Percentiles rank a stretch among this genome's conserved stretches.
phyloP scores from a whole-genome alignment of 2,888 invertebrate genomes.

The Temnothorax ravouxi region DNA sequence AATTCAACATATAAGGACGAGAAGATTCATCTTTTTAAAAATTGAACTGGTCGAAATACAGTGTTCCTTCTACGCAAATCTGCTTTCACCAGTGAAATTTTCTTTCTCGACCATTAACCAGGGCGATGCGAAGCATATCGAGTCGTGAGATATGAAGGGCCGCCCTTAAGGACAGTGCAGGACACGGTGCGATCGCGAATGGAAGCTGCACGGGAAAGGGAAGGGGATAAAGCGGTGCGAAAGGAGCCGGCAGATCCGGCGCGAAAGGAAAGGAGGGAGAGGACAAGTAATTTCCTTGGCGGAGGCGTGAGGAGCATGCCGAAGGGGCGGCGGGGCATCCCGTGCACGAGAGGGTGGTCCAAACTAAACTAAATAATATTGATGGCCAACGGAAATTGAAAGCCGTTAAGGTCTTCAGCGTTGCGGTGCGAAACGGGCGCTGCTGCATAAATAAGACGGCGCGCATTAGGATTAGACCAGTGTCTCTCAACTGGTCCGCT shows the following conservation, averaged over 20 bases:
- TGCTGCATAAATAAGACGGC: slow-evolving; percentile 85
- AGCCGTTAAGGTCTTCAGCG: slow-evolving; percentile 85
- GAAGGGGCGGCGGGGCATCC: slow-evolving; percentile 78
- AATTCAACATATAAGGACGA: neutral
- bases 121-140: slow-evolving; percentile 30
- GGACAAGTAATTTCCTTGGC: slow-evolving; percentile 86
- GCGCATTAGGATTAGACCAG: slow-evolving; percentile 83
- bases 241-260: slow-evolving; percentile 52
- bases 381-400: slow-evolving; percentile 87
- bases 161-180: slow-evolving; percentile 63
- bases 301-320: slow-evolving; percentile 85
- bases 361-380: slow-evolving; percentile 86
- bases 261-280: slow-evolving; percentile 72
- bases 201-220: slow-evolving; percentile 30
- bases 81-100: neutral
- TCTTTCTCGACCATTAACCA: slow-evolving; percentile 21
- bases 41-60: slow-evolving; percentile 14
- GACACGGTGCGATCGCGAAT: slow-evolving; percentile 42
- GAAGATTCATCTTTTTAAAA: slow-evolving; percentile 24
- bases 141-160: slow-evolving; percentile 67
- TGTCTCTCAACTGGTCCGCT: slow-evolving; percentile 72
- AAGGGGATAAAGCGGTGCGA: slow-evolving; percentile 55
- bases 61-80: neutral
- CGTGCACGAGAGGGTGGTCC: slow-evolving; percentile 77
- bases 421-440: slow-evolving; percentile 81